These are phyloP conservation scores for Littorina saxatilis DNA, from an alignment of 1,140 invertebrate genomes.

Conservation along the genomic window DNA sequence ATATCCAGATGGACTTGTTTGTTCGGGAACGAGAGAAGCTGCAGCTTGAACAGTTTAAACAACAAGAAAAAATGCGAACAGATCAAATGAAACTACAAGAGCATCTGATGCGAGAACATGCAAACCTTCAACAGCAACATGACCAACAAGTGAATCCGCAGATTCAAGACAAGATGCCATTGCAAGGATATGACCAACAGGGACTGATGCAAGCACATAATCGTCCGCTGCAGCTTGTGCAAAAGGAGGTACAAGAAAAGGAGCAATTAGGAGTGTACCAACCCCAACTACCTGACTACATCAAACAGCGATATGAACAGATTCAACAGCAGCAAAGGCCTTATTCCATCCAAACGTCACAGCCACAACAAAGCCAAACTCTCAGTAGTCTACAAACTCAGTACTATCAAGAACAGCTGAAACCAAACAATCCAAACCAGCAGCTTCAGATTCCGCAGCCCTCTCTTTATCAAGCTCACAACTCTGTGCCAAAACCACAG, in stretches of 20 bases:
- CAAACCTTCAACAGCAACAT: constrained; percentile 42
- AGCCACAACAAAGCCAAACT: no score
- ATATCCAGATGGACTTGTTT: not conserved
- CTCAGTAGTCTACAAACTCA: constrained; percentile 12
- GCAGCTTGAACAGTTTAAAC: not conserved
- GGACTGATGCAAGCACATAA: not conserved
- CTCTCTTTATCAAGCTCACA: no score
- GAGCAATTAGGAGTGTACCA: not conserved
- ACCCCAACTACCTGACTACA: constrained; percentile 37
- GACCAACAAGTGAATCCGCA: constrained; percentile 14
- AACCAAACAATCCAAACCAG: no score
- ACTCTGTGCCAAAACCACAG: no score
- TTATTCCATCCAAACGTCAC: no score
- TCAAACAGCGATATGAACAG: constrained; percentile 5
- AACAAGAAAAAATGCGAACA: not conserved
- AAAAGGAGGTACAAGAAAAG: not conserved
- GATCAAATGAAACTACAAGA: not conserved
- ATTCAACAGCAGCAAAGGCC: constrained; percentile 3
- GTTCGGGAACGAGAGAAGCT: not conserved
- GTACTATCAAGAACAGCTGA: constrained; percentile 33
- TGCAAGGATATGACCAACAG: not conserved
- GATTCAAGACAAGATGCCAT: not conserved
- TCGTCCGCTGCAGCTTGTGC: not conserved
- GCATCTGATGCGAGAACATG: not conserved
- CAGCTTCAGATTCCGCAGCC: no score